phyloP scores from a whole-genome alignment of 2,888 invertebrate genomes.

The Toxonevra muliebris region DNA sequence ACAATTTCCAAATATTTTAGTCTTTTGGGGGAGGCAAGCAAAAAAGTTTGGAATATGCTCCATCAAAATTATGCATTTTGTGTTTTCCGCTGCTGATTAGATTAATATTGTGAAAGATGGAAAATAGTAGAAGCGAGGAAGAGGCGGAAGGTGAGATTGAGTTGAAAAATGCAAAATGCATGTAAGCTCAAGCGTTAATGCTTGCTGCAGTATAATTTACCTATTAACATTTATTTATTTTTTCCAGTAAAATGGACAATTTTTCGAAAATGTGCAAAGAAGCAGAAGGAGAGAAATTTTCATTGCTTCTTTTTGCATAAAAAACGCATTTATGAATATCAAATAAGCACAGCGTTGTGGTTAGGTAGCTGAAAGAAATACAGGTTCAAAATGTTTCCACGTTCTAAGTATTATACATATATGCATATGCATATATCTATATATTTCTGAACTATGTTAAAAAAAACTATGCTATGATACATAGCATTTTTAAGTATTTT shows the following conservation, averaged over 20 bases:
- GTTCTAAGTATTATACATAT: too few species aligned
- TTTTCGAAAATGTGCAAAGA: too few species aligned
- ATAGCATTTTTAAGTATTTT: too few species aligned
- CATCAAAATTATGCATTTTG: conserved; percentile 22
- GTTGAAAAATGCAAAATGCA: conserved; percentile 21
- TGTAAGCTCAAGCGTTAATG: conserved; percentile 15
- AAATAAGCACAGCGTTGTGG: conserved; percentile 42
- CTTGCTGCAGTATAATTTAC: conserved; percentile 22
- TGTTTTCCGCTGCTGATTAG: conserved; percentile 24
- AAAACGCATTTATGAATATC: conserved; percentile 44
- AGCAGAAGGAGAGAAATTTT: too few species aligned
- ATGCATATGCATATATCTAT: too few species aligned
- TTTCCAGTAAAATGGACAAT: neutral
- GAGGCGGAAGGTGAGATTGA: neutral
- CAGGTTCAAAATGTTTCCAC: too few species aligned
- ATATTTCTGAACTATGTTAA: too few species aligned
- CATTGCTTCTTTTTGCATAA: conserved; percentile 35
- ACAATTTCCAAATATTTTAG: neutral
- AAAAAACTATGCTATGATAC: too few species aligned
- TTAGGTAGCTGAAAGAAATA: neutral
- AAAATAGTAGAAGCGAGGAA: neutral
- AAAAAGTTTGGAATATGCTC: conserved; percentile 17
- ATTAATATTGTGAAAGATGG: conserved; percentile 13
- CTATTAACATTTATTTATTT: conserved; percentile 23
- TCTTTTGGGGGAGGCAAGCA: neutral